Evolutionary conservation across 1,140 invertebrate genomes (phyloP), one percentile per base, ranked within the genome.

Genomic region (Muscidifurax raptorellus): DNA sequence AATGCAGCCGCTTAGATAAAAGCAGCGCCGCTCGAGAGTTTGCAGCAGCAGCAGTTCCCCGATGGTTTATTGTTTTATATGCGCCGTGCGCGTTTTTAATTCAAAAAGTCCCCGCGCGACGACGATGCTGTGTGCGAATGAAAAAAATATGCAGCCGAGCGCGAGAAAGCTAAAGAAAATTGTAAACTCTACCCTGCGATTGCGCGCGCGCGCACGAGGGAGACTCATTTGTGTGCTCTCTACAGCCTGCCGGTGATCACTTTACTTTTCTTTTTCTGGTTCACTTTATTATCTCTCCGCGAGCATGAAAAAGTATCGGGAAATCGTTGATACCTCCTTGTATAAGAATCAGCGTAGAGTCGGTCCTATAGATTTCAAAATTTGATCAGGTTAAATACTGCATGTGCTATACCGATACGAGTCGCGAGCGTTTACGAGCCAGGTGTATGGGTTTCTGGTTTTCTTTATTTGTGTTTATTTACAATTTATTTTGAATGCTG

Each of bases 1-100:
- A 71, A 80, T 71, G 27, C 66, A 27, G 18, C 12, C 36, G 13
- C 13, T 30, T 36, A 71, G 4, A 69, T 71, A 69, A 69, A 80
- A 13, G 25, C 32, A 69, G 18, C 22, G 78, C 7, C 66, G n/a
- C 10, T 36, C 32, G 32, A 69, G 32, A 67, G 64, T 30, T 79
- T 79, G 32, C 66, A 47, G 52, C 15, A 22, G 52, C 52, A 7
- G 22, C 52, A 80, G 66, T 36, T 47, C 69, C 15, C 66, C 66
- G 28, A 80, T 80, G 36, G 36, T 80, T 80, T 40, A 80, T 69
- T 80, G 66, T 80, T 80, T 80, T 80, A 80, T 80, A 80, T 15
- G 12, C n/a, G 36, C 18, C 9, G 64, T 44, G 25, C 40, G 25
- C n/a, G 22, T 18, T 80, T 80, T 79, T 80, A 47, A 80, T 80